These are phyloP conservation scores for Hybognathus amarus DNA, from an alignment of 2,797 vertebrate genomes.

Conservation along the genomic window DNA sequence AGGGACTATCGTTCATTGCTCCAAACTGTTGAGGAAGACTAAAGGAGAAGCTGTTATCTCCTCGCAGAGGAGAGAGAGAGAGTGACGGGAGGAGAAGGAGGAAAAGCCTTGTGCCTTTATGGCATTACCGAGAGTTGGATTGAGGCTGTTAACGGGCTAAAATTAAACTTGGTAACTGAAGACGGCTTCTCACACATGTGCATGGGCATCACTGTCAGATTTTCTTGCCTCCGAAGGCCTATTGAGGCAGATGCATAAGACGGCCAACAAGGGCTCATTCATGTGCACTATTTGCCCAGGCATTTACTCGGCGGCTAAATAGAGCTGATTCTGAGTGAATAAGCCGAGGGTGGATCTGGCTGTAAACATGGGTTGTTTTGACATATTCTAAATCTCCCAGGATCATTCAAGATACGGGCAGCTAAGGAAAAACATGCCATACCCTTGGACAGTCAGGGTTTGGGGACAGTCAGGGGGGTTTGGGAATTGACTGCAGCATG, in stretches of 20 bases:
- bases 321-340: constrained; percentile 13
- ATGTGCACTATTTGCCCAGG: constrained; percentile 14
- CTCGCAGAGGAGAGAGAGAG: constrained; percentile 56
- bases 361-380: constrained; percentile 11
- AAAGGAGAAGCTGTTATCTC: constrained; percentile 56
- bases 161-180: constrained; percentile 85
- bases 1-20: constrained; percentile 84
- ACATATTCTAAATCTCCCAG: not conserved
- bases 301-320: constrained; percentile 24
- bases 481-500: constrained; percentile 8
- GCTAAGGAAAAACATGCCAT: not conserved
- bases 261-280: constrained; percentile 11
- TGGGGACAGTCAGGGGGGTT: not conserved
- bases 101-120: constrained; percentile 71
- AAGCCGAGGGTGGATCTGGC: not conserved
- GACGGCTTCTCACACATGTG: constrained; percentile 82
- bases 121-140: constrained; percentile 71
- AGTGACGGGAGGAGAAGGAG: constrained; percentile 63
- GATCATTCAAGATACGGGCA: not conserved
- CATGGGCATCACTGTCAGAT: constrained; percentile 87
- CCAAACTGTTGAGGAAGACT: constrained; percentile 6
- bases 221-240: constrained; percentile 47
- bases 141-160: constrained; percentile 69
- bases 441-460: not conserved
- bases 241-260: constrained; percentile 32